Base-by-base conservation (phyloP, 2,888 invertebrate species). In the Callyntrura sp. region DNA sequence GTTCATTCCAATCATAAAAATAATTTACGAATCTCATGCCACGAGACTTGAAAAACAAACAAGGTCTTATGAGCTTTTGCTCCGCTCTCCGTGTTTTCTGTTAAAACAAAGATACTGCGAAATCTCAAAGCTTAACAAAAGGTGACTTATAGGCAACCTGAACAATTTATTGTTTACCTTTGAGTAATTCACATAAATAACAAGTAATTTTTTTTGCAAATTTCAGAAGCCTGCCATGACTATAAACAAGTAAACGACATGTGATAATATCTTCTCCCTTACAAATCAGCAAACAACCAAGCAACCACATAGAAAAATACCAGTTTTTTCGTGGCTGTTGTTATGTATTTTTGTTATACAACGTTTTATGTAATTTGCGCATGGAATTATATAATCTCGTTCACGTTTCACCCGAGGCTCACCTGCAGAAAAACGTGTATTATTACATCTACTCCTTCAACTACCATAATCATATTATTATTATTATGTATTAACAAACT, bases 401-500 rank as follows among this genome's bases (percentile, higher is more conserved):
- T 60, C 60, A 60, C 60, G 23, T 60, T 60, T 60, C 60, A 60
- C 60, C 23, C 60, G 60, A 20, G 60, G 20, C 23, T 60, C 23
- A 60, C 23, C 23, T 60, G 4, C n/a, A n/a, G n/a, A n/a, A n/a
- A 11, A 60, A 20, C 23, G 23, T 60, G 60, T 60, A 60, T 43
- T 70, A 43, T 70, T 35, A 28, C 35, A 35, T n/a, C n/a, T n/a
- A n/a, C n/a, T n/a, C n/a, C n/a, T n/a, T n/a, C n/a, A n/a, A 70
- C 23, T 8, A 35, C 43, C 43, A 76, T 51, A 76, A 76, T n/a
- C n/a, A n/a, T n/a, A n/a, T n/a, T n/a, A n/a, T n/a, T 51, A 43
- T 43, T 68, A 68, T 68, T 81, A 81, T 60, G 81, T 81, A 81
- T 60, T 81, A 81, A 81, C 81, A 81, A 81, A 81, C 60, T 81